Percentiles rank a stretch among this genome's conserved stretches.
These are phyloP conservation scores for Xestobium rufovillosum DNA, from an alignment of 2,888 invertebrate species.

Conservation along the genomic window DNA sequence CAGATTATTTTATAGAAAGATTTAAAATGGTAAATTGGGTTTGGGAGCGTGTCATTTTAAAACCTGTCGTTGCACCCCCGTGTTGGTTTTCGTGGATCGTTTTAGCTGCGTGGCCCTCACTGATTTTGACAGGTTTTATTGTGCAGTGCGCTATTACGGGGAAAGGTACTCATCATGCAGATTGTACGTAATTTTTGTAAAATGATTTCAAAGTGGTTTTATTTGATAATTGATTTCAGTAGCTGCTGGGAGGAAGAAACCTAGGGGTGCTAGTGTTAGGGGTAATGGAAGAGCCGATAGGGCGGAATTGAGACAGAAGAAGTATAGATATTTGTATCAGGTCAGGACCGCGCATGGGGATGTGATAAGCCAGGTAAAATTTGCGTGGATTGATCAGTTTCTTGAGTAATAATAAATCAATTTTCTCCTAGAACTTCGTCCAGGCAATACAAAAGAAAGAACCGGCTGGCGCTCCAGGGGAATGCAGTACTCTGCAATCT, in stretches of 20 bases:
- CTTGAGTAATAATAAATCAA: neutral
- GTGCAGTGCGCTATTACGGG: slow-evolving; percentile 66
- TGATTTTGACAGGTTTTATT: slow-evolving; percentile 58
- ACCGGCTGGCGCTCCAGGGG: slow-evolving; percentile 49
- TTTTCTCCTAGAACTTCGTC: slow-evolving; percentile 60
- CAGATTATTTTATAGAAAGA: slow-evolving; percentile 70
- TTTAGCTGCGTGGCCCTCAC: slow-evolving; percentile 64
- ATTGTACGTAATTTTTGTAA: slow-evolving; percentile 44
- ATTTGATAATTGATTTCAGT: slow-evolving; percentile 24
- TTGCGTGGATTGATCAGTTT: neutral
- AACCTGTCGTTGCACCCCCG: slow-evolving; percentile 49
- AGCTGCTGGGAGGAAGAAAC: slow-evolving; percentile 45
- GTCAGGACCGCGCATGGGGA: slow-evolving; percentile 84
- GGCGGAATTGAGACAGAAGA: slow-evolving; percentile 73
- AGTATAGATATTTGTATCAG: slow-evolving; percentile 82
- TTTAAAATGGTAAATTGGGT: slow-evolving; percentile 65
- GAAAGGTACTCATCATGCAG: slow-evolving; percentile 56
- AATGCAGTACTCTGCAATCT: slow-evolving; percentile 68
- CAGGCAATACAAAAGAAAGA: slow-evolving; percentile 72
- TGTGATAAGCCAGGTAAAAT: slow-evolving; percentile 73
- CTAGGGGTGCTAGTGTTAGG: slow-evolving; percentile 39
- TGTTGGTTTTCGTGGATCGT: slow-evolving; percentile 71
- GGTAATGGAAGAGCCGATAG: slow-evolving; percentile 64
- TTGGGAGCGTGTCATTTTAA: slow-evolving; percentile 58
- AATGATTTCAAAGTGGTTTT: no score